Base-by-base conservation (phyloP, 37 sponge, comb jelly and placozoan genomes). In the Ianthella basta region DNA sequence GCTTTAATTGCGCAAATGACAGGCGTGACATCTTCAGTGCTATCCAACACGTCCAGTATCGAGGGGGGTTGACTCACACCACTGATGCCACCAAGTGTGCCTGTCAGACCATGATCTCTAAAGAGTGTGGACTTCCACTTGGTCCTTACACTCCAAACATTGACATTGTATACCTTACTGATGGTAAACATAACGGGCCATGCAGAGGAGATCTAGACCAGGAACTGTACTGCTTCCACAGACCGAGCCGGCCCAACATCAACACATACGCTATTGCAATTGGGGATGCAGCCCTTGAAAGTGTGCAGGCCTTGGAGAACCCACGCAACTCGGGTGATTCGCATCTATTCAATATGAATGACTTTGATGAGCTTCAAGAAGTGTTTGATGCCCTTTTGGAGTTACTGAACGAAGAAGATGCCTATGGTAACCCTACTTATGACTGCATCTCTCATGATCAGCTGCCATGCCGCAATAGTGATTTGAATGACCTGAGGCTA, bases 161-260 rank as follows among this genome's bases (percentile, higher is more conserved):
- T 63, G 87, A 86, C 44, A 81, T 86, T 44, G 81, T 86, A 16
- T 59, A 56, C 33, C 56, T 86, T n/a, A 86, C 87, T 56, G 87
- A 86, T 80, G 87, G 87, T 4, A 33, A 29, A 4, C 59, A 80
- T 23, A 80, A 86, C 61, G 87, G 79, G 8, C 81, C 81, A 19
- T 78, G 41, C 29, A 35, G 56, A 0, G 4, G 25, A 4, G 4
- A 68, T 6, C 29, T 86, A 10, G 41, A 41, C 0, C 0, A 33
- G 0, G 72, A 80, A 4, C 20, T 86, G 0, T 0, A 53, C 8
- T 86, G 87, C 8, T 83, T 68, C 72, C 56, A 54, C 16, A 68
- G 68, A 55, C n/a, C n/a, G n/a, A 40, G 66, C 41, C 66, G 60
- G 18, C 6, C 21, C 21, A 61, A 61, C 29, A 39, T 80, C 29